Evolutionary conservation across 2,113 vertebrate genomes (phyloP), one percentile per base, ranked within the genome.

Genomic region (Thamnophis sirtalis): DNA sequence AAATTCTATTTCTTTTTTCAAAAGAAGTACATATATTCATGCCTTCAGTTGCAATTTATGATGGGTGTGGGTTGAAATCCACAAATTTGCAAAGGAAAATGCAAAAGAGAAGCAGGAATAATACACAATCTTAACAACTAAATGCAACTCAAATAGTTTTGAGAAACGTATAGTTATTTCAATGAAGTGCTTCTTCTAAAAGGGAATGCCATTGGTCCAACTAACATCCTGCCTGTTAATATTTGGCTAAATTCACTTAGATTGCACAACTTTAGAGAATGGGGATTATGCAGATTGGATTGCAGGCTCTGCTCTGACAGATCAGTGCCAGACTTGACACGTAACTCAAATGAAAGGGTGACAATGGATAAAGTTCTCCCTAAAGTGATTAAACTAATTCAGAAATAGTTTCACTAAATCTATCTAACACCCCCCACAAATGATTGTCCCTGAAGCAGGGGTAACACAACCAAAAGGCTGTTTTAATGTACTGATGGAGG

Each of bases 41-140:
- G n/a, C 43, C 33, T 91, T 51, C 56, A 91, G 21, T 63, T 86
- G 84, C 28, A 87, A 53, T 91, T 91, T 87, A 91, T 49, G 19
- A n/a, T n/a, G 51, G 28, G 11, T 63, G 48, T 51, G 28, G 10
- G 10, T 9, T 63, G 43, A n/a, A 60, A 91, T 3, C 0, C 9
- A 50, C 58, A 86, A 43, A 26, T 88, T 50, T 55, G 21, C 58
- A 73, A 87, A 91, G 22, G 4, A 21, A 88, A 33, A 88, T 91
- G 60, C 13, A 51, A 63, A 33, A 24, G 19, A 50, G 7, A 49
- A 7, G 5, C 43, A 85, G 19, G 38, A 91, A 9, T 86, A 60
- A 24, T 10, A 22, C 10, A 55, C 17, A 26, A 28, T 19, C 10
- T 13, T 24, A 51, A 91, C 54, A 88, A 43, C 15, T 26, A 24